These are phyloP conservation scores for Trematomus loennbergii DNA, from an alignment of 2,113 vertebrate species.

Conservation along the genomic window DNA sequence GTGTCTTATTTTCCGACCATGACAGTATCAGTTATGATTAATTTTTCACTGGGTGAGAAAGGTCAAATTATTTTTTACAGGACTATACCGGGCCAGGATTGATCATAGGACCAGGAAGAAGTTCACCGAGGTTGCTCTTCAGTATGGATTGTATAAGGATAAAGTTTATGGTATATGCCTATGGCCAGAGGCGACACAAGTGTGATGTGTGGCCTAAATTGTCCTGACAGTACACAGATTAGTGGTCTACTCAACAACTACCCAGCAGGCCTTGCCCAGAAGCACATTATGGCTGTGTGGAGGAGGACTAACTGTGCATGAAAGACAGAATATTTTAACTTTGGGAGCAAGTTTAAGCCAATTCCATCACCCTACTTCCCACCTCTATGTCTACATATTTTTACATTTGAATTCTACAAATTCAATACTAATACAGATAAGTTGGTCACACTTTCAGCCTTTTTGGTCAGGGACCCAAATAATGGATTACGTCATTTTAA, in stretches of 20 bases:
- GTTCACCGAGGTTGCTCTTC: not conserved
- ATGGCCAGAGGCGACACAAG: constrained; percentile 17
- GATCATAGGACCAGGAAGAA: too few species aligned
- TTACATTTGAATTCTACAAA: too few species aligned
- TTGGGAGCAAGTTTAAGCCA: not conserved
- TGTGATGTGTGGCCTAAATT: constrained; percentile 15
- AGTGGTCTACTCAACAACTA: constrained; percentile 6
- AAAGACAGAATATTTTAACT: not conserved
- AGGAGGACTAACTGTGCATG: constrained; percentile 7
- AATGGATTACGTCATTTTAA: too few species aligned
- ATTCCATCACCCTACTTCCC: not conserved
- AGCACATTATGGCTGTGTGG: constrained; percentile 10
- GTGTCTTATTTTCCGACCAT: too few species aligned
- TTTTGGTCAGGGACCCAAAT: too few species aligned
- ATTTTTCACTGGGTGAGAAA: too few species aligned
- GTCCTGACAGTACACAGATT: constrained; percentile 47
- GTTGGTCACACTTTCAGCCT: too few species aligned
- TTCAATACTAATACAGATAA: too few species aligned
- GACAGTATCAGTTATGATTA: too few species aligned
- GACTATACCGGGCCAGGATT: too few species aligned
- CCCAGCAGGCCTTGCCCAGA: constrained; percentile 27
- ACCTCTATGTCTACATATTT: not conserved
- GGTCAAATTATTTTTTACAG: too few species aligned
- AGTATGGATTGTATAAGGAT: not conserved
- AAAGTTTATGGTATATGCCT: not conserved